A percentile compares a stretch with the other conserved stretches of the same genome.
Conservation (phyloP, 2,113 vertebrate genomes). For the Lycaon pictus region DNA sequence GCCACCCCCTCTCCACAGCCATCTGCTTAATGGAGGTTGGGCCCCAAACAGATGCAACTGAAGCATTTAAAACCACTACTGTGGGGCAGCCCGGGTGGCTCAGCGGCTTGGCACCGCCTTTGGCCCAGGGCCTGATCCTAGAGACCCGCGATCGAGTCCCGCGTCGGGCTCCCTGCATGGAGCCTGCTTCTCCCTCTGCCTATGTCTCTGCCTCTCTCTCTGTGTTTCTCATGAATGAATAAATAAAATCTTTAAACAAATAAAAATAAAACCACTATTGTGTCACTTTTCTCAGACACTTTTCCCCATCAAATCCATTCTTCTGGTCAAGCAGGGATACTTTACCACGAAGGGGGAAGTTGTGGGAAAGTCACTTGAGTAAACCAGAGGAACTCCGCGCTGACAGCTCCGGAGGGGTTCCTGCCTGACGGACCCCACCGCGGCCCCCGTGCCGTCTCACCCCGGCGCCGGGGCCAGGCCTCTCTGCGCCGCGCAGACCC, state of each 20-base stretch:
- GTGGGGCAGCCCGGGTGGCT: too few relatives aligned
- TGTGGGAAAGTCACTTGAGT: neutral
- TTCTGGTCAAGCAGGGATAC: neutral
- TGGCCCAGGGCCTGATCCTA: too few relatives aligned
- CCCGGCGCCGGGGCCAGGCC: neutral
- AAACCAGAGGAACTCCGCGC: neutral
- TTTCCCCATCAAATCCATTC: neutral
- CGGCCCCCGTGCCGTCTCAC: too few relatives aligned
- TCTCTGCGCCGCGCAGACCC: accelerated
- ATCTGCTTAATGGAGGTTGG: neutral
- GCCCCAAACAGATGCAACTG: neutral
- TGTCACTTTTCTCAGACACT: neutral
- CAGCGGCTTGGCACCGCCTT: too few relatives aligned
- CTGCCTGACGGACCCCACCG: neutral
- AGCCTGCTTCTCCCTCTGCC: too few relatives aligned
- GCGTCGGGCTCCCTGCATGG: too few relatives aligned
- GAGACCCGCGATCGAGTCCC: too few relatives aligned
- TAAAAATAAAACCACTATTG: neutral
- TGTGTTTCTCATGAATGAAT: too few relatives aligned
- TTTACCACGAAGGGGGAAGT: neutral
- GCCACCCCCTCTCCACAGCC: too few relatives aligned
- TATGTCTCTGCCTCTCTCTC: too few relatives aligned
- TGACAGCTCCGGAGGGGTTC: neutral
- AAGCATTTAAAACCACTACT: neutral
- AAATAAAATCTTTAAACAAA: too few relatives aligned